These are phyloP conservation scores for Chaetodon trifasciatus DNA, from an alignment of 2,797 vertebrate genomes.

Conservation along the genomic window DNA sequence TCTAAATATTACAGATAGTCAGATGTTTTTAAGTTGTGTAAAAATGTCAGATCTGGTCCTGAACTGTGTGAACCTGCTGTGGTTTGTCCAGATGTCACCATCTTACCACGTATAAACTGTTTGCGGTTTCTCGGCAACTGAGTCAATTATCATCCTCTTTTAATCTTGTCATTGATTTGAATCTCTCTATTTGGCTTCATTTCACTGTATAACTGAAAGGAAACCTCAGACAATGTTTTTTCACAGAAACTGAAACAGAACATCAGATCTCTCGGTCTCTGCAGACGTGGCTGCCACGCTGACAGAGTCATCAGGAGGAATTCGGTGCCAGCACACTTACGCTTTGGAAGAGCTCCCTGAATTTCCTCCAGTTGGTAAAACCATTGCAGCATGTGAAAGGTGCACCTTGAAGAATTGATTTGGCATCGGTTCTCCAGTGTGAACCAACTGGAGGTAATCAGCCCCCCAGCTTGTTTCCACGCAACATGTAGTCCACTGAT, in stretches of 20 bases:
- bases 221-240: slow-evolving; percentile 1
- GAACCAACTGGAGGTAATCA: slow-evolving; percentile 69
- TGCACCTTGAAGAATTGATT: slow-evolving; percentile 68
- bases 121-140: not conserved
- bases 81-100: not conserved
- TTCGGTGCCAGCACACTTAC: slow-evolving; percentile 15
- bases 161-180: slow-evolving; percentile 12
- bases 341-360: slow-evolving; percentile 30
- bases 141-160: not conserved
- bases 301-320: slow-evolving; percentile 46
- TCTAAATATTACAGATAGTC: not conserved
- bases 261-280: not conserved
- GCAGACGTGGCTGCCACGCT: slow-evolving; percentile 29
- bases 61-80: slow-evolving; percentile 2
- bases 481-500: slow-evolving; percentile 73
- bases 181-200: slow-evolving; percentile 1
- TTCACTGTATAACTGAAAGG: not conserved
- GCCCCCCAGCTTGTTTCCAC: slow-evolving; percentile 64
- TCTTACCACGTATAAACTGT: not conserved
- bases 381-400: slow-evolving; percentile 45
- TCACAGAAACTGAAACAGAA: slow-evolving; percentile 26
- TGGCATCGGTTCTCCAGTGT: slow-evolving; percentile 61
- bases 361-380: slow-evolving; percentile 54
- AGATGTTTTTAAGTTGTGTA: not conserved
- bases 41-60: not conserved